Evolutionary conservation across 2,797 vertebrate genomes (phyloP).

Genomic region (Halcyon chelicuti): DNA sequence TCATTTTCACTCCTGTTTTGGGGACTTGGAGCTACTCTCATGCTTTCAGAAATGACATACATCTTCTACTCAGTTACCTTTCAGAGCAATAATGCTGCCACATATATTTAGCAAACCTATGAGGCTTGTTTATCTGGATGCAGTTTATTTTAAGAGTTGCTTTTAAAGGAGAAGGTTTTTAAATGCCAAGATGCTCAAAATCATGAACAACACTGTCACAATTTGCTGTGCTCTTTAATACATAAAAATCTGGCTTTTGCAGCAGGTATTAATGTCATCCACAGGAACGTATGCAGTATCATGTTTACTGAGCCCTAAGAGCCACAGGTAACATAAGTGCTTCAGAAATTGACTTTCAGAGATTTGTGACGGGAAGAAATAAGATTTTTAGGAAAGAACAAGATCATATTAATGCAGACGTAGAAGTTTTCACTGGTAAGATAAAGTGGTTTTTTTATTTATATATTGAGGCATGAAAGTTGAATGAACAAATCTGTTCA

Average conservation of each 20-base stretch:
- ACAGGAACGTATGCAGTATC: background rate
- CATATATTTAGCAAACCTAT: background rate
- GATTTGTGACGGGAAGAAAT: background rate
- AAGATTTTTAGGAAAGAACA: background rate
- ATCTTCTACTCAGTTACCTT: rapidly evolving
- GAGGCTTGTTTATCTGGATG: background rate
- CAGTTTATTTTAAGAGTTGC: background rate
- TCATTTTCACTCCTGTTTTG: background rate
- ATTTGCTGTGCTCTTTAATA: background rate
- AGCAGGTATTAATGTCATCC: background rate
- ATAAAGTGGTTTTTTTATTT: background rate
- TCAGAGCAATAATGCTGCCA: background rate
- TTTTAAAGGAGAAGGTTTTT: background rate
- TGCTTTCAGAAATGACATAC: background rate
- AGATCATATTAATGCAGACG: background rate
- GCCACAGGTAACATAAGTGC: background rate
- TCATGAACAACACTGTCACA: background rate
- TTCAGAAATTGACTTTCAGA: background rate
- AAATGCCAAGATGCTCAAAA: background rate
- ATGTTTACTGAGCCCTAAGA: background rate
- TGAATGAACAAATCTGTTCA: background rate
- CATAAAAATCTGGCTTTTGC: background rate
- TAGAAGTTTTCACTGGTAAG: background rate
- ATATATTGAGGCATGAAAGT: background rate
- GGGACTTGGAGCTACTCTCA: background rate